A percentile compares a stretch with the other conserved stretches of the same genome.
Evolutionary conservation across 2,888 invertebrate species (phyloP).

Genomic region (Hermaeophaga mercurialis): DNA sequence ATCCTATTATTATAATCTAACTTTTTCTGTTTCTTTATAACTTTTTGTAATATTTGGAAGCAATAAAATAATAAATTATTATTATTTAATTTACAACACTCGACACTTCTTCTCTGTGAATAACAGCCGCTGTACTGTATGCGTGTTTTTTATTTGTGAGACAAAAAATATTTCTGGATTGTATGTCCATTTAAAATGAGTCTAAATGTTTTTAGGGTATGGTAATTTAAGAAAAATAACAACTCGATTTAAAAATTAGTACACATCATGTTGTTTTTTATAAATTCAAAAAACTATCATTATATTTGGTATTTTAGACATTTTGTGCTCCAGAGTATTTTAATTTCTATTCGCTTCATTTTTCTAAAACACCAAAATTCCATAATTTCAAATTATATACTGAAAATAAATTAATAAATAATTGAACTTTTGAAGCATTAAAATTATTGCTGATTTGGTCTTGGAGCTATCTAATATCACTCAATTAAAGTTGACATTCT

Average conservation of each 20-base stretch:
- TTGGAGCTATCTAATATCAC: slow-evolving; percentile 25
- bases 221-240: background rate
- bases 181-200: too few species aligned
- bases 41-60: too few species aligned
- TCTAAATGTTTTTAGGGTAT: too few species aligned
- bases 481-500: slow-evolving; percentile 1
- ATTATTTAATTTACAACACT: too few species aligned
- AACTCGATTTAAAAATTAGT: slow-evolving; percentile 16
- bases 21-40: too few species aligned
- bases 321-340: slow-evolving; percentile 15
- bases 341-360: background rate
- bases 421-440: slow-evolving; percentile 20
- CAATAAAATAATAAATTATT: too few species aligned
- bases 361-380: slow-evolving; percentile 17
- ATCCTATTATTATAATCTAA: too few species aligned
- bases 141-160: too few species aligned
- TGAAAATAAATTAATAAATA: slow-evolving; percentile 25
- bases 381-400: background rate
- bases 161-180: too few species aligned
- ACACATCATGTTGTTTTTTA: slow-evolving; percentile 15
- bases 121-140: too few species aligned
- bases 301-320: slow-evolving; percentile 25
- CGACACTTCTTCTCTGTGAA: too few species aligned
- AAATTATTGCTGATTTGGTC: slow-evolving; percentile 25
- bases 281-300: slow-evolving; percentile 19